phyloP scores from a whole-genome alignment of 2,888 invertebrate genomes.

The Chalcis sispes region DNA sequence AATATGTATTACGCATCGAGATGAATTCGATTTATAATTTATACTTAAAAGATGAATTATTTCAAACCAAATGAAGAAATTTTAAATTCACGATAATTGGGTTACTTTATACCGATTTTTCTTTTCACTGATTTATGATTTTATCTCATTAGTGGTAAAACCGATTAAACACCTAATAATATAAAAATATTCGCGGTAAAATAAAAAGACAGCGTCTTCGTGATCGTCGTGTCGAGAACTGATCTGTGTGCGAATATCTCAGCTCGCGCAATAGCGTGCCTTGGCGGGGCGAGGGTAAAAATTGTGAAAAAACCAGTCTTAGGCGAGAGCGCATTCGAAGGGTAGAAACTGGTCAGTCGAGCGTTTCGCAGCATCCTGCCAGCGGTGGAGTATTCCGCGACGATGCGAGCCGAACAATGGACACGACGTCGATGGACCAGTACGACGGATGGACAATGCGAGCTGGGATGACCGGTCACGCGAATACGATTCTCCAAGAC shows the following conservation, averaged over 20 bases:
- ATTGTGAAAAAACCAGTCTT: slow-evolving; percentile 63
- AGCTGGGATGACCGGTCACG: slow-evolving; percentile 65
- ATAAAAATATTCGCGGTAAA: no score
- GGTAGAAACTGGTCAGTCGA: slow-evolving; percentile 52
- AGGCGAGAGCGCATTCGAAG: not conserved
- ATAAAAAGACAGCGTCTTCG: slow-evolving; percentile 16
- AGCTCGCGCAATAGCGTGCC: not conserved
- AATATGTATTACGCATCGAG: no score
- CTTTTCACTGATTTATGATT: no score
- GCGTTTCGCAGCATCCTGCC: slow-evolving; percentile 45
- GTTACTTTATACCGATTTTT: no score
- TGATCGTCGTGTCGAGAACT: slow-evolving; percentile 29
- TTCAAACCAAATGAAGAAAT: no score
- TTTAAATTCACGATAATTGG: no score
- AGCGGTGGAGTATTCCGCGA: slow-evolving; percentile 35
- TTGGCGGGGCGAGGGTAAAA: slow-evolving; percentile 42
- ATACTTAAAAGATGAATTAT: no score
- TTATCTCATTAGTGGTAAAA: no score
- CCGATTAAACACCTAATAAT: no score
- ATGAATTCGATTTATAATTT: no score
- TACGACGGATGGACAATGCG: not conserved
- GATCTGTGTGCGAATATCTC: slow-evolving; percentile 27
- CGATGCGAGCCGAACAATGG: slow-evolving; percentile 41
- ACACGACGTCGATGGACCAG: slow-evolving; percentile 7
- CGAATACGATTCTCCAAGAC: slow-evolving; percentile 72